Evolutionary conservation across 2,888 invertebrate genomes (phyloP).

Genomic region (Sicus ferrugineus): DNA sequence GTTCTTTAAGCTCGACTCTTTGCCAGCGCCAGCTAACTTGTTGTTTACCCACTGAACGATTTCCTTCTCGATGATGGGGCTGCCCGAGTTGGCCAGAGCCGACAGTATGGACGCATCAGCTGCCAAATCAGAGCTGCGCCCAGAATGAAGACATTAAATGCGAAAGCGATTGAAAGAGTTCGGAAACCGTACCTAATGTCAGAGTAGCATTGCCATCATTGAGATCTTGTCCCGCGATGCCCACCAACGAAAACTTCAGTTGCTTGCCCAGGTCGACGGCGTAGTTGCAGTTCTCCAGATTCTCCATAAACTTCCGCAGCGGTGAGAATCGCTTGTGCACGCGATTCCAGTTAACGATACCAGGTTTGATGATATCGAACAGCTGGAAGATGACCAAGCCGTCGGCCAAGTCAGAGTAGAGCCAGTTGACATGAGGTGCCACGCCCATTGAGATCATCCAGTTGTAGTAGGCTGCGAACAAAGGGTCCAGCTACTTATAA

Average conservation of each 20-base stretch:
- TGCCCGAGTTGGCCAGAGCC: conserved; percentile 86
- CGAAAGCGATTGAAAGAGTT: neutral
- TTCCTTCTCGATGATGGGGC: conserved; percentile 92
- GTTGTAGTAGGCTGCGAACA: conserved; percentile 86
- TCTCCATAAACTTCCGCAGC: conserved; percentile 95
- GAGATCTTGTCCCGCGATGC: conserved; percentile 96
- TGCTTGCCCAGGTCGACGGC: conserved; percentile 94
- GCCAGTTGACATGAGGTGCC: conserved; percentile 94
- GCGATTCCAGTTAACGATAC: conserved; percentile 94
- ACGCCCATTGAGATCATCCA: conserved; percentile 99
- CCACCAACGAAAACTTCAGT: conserved; percentile 94
- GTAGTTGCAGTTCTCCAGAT: conserved; percentile 98
- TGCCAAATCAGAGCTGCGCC: conserved; percentile 94
- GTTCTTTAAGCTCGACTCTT: conserved; percentile 76
- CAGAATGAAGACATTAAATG: neutral
- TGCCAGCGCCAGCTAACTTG: conserved; percentile 80
- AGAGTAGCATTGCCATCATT: conserved; percentile 92
- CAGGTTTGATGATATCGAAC: conserved; percentile 96
- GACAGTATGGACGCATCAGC: conserved; percentile 92
- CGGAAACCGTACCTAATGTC: conserved; percentile 75
- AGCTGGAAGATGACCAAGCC: conserved; percentile 97
- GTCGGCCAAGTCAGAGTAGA: conserved; percentile 96
- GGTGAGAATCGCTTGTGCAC: conserved; percentile 90
- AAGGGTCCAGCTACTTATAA: neutral
- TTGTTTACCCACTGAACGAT: conserved; percentile 98